phyloP scores from a whole-genome alignment of 2,797 vertebrate genomes.

The Macroramphosus scolopax region DNA sequence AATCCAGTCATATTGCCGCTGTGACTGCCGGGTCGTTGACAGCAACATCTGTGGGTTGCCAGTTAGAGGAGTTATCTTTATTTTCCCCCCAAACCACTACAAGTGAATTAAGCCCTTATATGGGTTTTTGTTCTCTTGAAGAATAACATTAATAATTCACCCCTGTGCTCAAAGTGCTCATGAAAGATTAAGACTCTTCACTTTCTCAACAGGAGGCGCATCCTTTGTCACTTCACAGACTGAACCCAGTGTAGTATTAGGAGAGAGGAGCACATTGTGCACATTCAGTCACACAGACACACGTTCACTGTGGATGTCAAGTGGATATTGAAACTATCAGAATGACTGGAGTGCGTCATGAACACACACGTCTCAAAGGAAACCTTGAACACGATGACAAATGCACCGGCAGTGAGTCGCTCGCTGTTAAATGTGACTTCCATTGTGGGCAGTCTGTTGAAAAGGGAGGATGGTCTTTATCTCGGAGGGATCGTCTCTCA shows the following conservation, averaged over 20 bases:
- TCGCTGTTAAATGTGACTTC: conserved; percentile 30
- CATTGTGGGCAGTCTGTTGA: conserved; percentile 22
- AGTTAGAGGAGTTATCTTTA: background rate
- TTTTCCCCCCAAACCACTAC: conserved; percentile 3
- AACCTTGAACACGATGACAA: conserved; percentile 7
- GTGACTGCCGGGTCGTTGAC: conserved; percentile 5
- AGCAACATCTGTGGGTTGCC: background rate
- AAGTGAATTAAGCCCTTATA: conserved; percentile 13
- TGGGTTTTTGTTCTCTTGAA: conserved; percentile 20
- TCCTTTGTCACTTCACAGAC: conserved; percentile 38
- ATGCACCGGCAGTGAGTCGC: conserved; percentile 28
- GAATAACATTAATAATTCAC: conserved; percentile 56
- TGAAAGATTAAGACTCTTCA: conserved; percentile 58
- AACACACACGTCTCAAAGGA: conserved; percentile 15
- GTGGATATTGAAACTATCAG: conserved; percentile 35
- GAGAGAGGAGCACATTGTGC: background rate
- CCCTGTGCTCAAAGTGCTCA: conserved; percentile 42
- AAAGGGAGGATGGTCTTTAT: conserved; percentile 36
- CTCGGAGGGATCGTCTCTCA: conserved; percentile 42
- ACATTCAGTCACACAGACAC: conserved; percentile 9
- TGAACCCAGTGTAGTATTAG: conserved; percentile 21
- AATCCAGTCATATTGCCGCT: background rate
- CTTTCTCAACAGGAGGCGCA: conserved; percentile 40
- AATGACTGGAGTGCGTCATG: too few species aligned
- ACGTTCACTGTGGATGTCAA: conserved; percentile 15